Evolutionary conservation across 2,888 invertebrate genomes (phyloP).

Genomic region (Trachelus stipa): DNA sequence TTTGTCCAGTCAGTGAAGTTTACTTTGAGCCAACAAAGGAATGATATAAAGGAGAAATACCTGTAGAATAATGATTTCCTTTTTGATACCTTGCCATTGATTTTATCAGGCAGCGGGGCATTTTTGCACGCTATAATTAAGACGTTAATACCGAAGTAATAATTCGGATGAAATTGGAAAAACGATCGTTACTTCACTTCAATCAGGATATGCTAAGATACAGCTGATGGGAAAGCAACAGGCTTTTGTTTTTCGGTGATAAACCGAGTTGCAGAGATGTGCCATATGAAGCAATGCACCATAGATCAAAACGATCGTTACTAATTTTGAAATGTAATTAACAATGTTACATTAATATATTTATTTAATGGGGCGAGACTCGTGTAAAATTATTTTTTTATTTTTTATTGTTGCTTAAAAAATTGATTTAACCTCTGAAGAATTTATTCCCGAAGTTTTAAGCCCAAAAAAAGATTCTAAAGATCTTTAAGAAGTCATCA

Average conservation of each 20-base stretch:
- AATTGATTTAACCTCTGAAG: too few species aligned
- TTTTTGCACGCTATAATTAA: constrained; percentile 28
- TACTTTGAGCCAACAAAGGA: background rate
- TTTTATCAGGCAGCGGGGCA: constrained; percentile 60
- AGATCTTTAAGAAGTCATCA: too few species aligned
- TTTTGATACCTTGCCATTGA: constrained; percentile 52
- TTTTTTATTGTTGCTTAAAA: too few species aligned
- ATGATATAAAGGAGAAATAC: background rate
- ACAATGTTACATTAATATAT: background rate
- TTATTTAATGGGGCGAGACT: too few species aligned
- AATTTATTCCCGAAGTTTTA: too few species aligned
- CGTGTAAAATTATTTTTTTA: too few species aligned
- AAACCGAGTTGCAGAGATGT: background rate
- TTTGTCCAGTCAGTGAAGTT: background rate
- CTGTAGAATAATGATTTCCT: constrained; percentile 6
- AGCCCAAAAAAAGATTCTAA: too few species aligned
- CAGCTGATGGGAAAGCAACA: constrained; percentile 22
- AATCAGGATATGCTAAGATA: constrained; percentile 29
- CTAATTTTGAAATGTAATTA: background rate
- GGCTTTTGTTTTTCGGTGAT: constrained; percentile 30
- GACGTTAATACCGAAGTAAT: background rate
- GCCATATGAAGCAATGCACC: background rate
- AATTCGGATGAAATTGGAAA: background rate
- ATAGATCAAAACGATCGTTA: background rate
- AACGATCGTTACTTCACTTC: constrained; percentile 9